Conservation (phyloP, 2,888 invertebrate genomes). For the Drosophila demipolita region DNA sequence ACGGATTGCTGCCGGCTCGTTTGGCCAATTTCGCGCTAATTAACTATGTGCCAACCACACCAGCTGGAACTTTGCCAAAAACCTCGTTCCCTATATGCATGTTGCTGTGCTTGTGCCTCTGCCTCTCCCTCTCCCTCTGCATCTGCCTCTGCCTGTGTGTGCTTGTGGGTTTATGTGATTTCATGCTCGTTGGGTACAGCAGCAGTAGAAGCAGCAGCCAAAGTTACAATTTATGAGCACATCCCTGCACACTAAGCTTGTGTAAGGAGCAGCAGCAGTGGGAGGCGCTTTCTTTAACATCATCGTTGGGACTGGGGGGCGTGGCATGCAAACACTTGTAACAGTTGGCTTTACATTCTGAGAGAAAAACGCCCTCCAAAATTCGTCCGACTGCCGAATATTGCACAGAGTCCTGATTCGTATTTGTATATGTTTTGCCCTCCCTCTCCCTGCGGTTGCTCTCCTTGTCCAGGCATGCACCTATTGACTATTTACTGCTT, state of each 20-base stretch:
- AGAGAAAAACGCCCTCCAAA: slow-evolving; percentile 35
- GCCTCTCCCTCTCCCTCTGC: no score
- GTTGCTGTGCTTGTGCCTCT: slow-evolving; percentile 4
- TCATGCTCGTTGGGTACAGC: slow-evolving; percentile 73
- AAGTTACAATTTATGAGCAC: slow-evolving; percentile 76
- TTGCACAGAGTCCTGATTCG: slow-evolving; percentile 37
- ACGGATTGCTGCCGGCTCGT: slow-evolving; percentile 23
- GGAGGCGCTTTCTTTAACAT: slow-evolving; percentile 6
- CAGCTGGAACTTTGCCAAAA: slow-evolving; percentile 71
- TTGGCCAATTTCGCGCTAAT: slow-evolving; percentile 73
- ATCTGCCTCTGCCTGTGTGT: slow-evolving; percentile 11
- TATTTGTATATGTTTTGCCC: slow-evolving; percentile 16
- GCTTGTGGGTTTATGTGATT: slow-evolving; percentile 64
- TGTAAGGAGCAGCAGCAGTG: slow-evolving; percentile 56
- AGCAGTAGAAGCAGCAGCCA: slow-evolving; percentile 31
- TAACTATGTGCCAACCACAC: slow-evolving; percentile 75
- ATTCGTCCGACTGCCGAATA: slow-evolving; percentile 18
- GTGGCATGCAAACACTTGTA: slow-evolving; percentile 65
- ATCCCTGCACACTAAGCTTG: slow-evolving; percentile 65
- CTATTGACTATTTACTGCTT: slow-evolving; percentile 55
- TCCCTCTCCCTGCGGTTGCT: not conserved
- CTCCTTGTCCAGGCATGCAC: slow-evolving; percentile 25
- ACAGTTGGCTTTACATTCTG: slow-evolving; percentile 68
- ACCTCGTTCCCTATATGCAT: slow-evolving; percentile 7
- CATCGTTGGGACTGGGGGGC: slow-evolving; percentile 19